Evolutionary conservation across 2,113 vertebrate species (phyloP), one percentile per base, ranked within the genome.

Genomic region (Bujurquina vittata): DNA sequence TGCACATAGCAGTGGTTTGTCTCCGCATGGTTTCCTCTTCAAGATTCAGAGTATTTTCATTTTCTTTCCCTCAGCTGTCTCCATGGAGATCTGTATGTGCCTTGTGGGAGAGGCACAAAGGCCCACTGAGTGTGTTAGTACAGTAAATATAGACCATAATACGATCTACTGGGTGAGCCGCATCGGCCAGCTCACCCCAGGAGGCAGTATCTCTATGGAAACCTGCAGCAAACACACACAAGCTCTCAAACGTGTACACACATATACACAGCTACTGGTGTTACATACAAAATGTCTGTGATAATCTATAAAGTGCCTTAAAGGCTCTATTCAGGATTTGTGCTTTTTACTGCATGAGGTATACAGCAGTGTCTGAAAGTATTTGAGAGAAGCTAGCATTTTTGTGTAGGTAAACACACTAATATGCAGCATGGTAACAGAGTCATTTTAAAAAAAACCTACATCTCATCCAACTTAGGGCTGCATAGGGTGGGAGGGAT

Each of bases 121-220:
- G 79, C 91, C 90, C 52, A 63, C 88, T 82, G 84, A 91, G 89
- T 88, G 87, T 91, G 91, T 93, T 93, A 79, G 81, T 90, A 91
- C 88, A 88, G 91, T 90, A 93, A 93, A 92, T 91, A 91, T 89
- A 93, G 91, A 85, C 91, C 86, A 84, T 90, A 92, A 92, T 91
- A 91, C 81, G 86, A 91, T 93, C 87, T 84, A 83, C 81, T 84
- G 84, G 73, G 72, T 87, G 75, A 89, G 81, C 84, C 84, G 87
- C 89, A 83, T 75, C 22, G 57, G 84, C 85, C 87, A 75, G 67
- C 77, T 88, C 90, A 69, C 87, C 83, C 76, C 82, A 43, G 88
- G 86, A 84, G 86, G 84, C 65, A 76, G 23, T 20, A 85, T 94
- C 65, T 7, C 93, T 80, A 91, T 92, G 91, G 91, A 87, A 92